Percentiles rank a stretch among this genome's conserved stretches.
Evolutionary conservation across 2,888 invertebrate species (phyloP).

Genomic region (Acrobasis consociella): DNA sequence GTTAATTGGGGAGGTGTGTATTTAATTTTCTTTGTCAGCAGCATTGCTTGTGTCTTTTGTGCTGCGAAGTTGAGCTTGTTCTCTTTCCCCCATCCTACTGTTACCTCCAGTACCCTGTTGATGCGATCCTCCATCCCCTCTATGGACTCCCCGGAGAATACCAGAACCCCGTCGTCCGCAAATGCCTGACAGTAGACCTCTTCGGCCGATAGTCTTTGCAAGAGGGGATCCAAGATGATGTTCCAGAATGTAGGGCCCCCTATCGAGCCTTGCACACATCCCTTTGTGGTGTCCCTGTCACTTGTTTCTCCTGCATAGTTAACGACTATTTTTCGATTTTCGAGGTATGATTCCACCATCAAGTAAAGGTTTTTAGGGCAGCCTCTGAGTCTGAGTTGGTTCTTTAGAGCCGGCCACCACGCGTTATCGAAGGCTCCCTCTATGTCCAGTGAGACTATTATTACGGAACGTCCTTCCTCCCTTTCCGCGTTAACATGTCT

Average conservation of each 20-base stretch:
- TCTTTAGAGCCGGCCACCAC: neutral
- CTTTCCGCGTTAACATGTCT: neutral
- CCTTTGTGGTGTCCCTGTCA: neutral
- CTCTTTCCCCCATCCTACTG: constrained; percentile 3
- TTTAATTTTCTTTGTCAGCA: no score
- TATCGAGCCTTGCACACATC: neutral
- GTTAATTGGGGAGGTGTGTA: no score
- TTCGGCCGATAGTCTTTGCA: no score
- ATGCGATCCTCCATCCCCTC: neutral
- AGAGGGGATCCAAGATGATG: neutral
- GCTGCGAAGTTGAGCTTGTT: constrained; percentile 21
- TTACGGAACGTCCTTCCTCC: no score
- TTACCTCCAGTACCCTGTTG: neutral
- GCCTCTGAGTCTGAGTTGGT: neutral
- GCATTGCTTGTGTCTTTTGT: constrained; percentile 20
- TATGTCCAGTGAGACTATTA: neutral
- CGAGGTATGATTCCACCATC: neutral
- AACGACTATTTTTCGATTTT: neutral
- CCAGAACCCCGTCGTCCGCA: constrained; percentile 2
- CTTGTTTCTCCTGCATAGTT: neutral
- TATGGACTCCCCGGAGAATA: neutral
- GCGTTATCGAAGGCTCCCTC: neutral
- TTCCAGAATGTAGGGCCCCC: neutral
- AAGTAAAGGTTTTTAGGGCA: neutral
- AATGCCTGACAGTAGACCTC: neutral